Evolutionary conservation across 2,888 invertebrate species (phyloP).

Genomic region (Caenorhabditis panamensis): DNA sequence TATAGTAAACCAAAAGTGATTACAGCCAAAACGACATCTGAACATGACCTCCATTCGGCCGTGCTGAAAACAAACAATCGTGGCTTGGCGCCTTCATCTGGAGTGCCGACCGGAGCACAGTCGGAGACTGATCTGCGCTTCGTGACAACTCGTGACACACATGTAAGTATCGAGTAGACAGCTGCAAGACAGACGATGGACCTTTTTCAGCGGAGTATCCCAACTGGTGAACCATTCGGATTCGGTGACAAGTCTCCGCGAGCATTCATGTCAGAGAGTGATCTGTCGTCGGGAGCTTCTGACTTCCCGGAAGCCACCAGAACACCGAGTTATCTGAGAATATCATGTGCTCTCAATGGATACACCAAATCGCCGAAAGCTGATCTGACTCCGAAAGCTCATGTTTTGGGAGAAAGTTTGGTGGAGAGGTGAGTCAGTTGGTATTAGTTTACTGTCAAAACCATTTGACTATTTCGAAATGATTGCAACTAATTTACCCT

Average conservation of each 20-base stretch:
- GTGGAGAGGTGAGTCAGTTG: constrained; percentile 51
- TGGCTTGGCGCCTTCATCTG: constrained; percentile 16
- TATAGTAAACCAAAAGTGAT: constrained; percentile 29
- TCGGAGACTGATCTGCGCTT: constrained; percentile 63
- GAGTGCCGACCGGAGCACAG: constrained; percentile 41
- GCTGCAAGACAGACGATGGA: neutral
- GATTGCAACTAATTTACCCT: constrained; percentile 23
- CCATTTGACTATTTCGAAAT: neutral
- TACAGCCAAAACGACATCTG: constrained; percentile 57
- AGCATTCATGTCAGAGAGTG: constrained; percentile 60
- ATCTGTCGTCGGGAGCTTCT: constrained; percentile 34
- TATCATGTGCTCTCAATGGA: constrained; percentile 63
- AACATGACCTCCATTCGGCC: constrained; percentile 40
- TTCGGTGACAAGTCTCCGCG: constrained; percentile 59
- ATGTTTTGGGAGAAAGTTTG: constrained; percentile 41
- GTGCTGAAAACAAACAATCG: constrained; percentile 11
- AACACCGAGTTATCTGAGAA: constrained; percentile 63
- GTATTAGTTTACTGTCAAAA: neutral
- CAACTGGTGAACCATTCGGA: constrained; percentile 44
- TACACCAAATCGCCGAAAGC: constrained; percentile 58
- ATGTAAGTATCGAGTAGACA: constrained; percentile 26
- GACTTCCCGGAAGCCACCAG: constrained; percentile 43
- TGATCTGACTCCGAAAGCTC: constrained; percentile 28
- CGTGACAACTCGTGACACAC: constrained; percentile 54
- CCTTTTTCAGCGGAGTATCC: constrained; percentile 28